Evolutionary conservation across 2,888 invertebrate genomes (phyloP).

Genomic region (Troglohyphantes excavatus): DNA sequence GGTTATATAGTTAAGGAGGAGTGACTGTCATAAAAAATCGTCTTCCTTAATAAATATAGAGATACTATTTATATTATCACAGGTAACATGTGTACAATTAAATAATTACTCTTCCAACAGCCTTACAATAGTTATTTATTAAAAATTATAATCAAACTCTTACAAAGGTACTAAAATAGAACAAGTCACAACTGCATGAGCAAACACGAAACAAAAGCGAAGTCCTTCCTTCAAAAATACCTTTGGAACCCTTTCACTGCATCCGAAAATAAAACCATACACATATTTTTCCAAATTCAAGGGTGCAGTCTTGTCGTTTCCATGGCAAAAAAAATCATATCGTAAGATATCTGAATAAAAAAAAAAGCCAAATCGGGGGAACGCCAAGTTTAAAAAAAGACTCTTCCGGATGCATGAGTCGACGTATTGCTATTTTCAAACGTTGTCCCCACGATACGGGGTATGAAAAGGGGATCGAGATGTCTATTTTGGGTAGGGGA

Average conservation of each 20-base stretch:
- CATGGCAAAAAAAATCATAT: neutral
- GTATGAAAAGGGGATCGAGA: conserved; percentile 23
- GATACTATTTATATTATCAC: too few relatives aligned
- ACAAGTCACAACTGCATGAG: too few relatives aligned
- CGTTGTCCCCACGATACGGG: conserved; percentile 8
- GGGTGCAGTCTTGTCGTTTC: conserved; percentile 17
- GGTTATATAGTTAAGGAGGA: too few relatives aligned
- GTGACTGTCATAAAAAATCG: too few relatives aligned
- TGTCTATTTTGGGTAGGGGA: conserved; percentile 35
- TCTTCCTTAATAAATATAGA: too few relatives aligned
- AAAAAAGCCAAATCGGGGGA: neutral
- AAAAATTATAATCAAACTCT: too few relatives aligned
- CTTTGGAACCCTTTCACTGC: neutral
- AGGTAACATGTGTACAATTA: too few relatives aligned
- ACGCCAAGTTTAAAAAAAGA: conserved; percentile 19
- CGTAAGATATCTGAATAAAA: neutral
- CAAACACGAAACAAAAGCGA: too few relatives aligned
- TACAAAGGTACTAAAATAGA: too few relatives aligned
- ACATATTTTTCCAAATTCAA: neutral
- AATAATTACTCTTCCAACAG: too few relatives aligned
- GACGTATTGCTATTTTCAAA: conserved; percentile 44
- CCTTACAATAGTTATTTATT: too few relatives aligned
- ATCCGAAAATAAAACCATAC: neutral
- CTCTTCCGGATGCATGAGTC: conserved; percentile 50
- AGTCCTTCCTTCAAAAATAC: neutral